phyloP scores from a whole-genome alignment of 2,888 invertebrate genomes.

The Eubasilissa splendida region DNA sequence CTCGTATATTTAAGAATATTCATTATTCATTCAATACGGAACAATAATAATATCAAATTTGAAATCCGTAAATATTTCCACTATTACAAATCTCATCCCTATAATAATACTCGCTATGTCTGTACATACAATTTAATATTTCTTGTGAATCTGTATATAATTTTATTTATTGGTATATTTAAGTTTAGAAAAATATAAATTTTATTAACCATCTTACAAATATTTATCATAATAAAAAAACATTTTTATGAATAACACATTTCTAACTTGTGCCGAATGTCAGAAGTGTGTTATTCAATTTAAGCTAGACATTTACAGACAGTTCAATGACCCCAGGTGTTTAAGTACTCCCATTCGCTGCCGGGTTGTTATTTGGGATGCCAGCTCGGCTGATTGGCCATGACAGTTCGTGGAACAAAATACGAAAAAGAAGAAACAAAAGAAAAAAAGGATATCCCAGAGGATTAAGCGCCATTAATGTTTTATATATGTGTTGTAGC shows the following conservation, averaged over 20 bases:
- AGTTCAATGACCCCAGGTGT: slow-evolving; percentile 47
- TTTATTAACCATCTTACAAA: not conserved
- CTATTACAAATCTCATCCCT: too few relatives aligned
- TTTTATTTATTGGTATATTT: too few relatives aligned
- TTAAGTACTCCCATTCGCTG: slow-evolving; percentile 16
- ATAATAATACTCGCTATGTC: too few relatives aligned
- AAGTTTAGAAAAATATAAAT: not conserved
- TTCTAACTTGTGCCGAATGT: too few relatives aligned
- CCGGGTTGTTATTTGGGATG: slow-evolving; percentile 49
- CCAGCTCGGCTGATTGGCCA: slow-evolving; percentile 57
- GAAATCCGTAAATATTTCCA: too few relatives aligned
- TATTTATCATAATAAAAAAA: not conserved
- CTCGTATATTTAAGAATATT: too few relatives aligned
- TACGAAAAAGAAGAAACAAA: slow-evolving; percentile 52
- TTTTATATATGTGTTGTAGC: slow-evolving; percentile 24
- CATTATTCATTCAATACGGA: too few relatives aligned
- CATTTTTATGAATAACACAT: not conserved
- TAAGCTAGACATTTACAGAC: slow-evolving; percentile 3
- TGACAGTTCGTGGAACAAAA: slow-evolving; percentile 58
- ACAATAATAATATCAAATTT: too few relatives aligned
- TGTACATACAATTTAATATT: too few relatives aligned
- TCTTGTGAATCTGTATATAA: too few relatives aligned
- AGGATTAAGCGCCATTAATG: slow-evolving; percentile 49
- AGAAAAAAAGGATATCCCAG: slow-evolving; percentile 55
- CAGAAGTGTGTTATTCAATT: not conserved